phyloP scores from a whole-genome alignment of 2,888 invertebrate genomes.

The Noctua comes region DNA sequence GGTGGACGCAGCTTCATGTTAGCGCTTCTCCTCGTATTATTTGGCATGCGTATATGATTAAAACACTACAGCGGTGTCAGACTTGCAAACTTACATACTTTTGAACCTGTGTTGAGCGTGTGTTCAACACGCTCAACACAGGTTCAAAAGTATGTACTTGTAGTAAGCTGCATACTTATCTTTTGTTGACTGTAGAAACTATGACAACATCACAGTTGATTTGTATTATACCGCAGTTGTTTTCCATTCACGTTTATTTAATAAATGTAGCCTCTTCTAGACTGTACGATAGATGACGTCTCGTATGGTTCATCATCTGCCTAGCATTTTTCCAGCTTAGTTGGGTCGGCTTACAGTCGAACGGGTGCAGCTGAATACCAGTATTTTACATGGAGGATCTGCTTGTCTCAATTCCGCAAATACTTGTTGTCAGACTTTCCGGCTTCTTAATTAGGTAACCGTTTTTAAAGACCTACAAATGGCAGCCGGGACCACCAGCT shows the following conservation, averaged over 20 bases:
- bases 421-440: background rate
- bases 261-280: conserved; percentile 1
- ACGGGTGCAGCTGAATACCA: background rate
- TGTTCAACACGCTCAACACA: background rate
- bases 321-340: background rate
- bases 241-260: conserved; percentile 4
- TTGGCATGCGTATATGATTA: no score
- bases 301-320: background rate
- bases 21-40: no score
- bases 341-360: background rate
- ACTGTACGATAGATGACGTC: background rate
- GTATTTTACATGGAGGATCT: background rate
- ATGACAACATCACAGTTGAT: conserved; percentile 11
- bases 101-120: no score
- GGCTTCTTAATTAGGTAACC: background rate
- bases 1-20: background rate
- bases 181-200: conserved; percentile 15
- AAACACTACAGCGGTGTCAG: background rate
- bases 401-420: background rate
- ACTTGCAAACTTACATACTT: background rate
- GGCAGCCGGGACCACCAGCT: background rate
- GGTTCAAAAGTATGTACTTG: background rate
- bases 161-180: conserved; percentile 4
- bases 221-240: conserved; percentile 10
- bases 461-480: background rate